Evolutionary conservation across 2,888 invertebrate genomes (phyloP).

Genomic region (Iphiclides podalirius): DNA sequence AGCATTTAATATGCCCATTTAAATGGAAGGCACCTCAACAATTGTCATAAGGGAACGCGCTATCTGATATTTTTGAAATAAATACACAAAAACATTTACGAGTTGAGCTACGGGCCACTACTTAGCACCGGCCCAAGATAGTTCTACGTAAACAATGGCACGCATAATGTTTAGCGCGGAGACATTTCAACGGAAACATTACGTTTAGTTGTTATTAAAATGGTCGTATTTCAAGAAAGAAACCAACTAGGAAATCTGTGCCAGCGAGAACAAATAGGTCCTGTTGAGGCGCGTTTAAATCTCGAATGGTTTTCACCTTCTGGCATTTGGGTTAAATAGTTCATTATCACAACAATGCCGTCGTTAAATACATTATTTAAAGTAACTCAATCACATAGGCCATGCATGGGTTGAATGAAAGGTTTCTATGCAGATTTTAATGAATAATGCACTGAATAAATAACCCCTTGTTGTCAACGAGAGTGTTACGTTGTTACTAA

Average conservation of each 20-base stretch:
- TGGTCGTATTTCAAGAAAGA: constrained; percentile 39
- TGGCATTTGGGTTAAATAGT: constrained; percentile 53
- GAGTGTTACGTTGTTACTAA: constrained; percentile 1
- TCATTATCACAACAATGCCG: constrained; percentile 69
- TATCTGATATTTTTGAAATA: not conserved
- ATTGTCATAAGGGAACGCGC: not conserved
- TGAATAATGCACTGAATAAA: constrained; percentile 30
- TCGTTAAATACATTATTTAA: constrained; percentile 67
- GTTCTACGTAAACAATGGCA: constrained; percentile 23
- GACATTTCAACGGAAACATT: constrained; percentile 38
- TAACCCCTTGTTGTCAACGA: constrained; percentile 8
- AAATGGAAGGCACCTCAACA: not conserved
- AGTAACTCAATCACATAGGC: constrained; percentile 27
- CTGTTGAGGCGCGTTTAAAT: constrained; percentile 45
- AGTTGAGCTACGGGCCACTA: constrained; percentile 24
- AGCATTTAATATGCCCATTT: constrained; percentile 10
- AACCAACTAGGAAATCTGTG: constrained; percentile 40
- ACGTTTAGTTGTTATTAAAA: constrained; percentile 35
- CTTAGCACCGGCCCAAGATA: constrained; percentile 25
- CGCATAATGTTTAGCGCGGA: constrained; percentile 28
- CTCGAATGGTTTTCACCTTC: constrained; percentile 51
- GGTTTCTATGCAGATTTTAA: constrained; percentile 34
- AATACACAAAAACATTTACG: not conserved
- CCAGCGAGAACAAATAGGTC: constrained; percentile 36
- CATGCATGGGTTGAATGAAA: constrained; percentile 35